Evolutionary conservation across 2,888 invertebrate genomes (phyloP).

Genomic region (Dendrolimus houi): DNA sequence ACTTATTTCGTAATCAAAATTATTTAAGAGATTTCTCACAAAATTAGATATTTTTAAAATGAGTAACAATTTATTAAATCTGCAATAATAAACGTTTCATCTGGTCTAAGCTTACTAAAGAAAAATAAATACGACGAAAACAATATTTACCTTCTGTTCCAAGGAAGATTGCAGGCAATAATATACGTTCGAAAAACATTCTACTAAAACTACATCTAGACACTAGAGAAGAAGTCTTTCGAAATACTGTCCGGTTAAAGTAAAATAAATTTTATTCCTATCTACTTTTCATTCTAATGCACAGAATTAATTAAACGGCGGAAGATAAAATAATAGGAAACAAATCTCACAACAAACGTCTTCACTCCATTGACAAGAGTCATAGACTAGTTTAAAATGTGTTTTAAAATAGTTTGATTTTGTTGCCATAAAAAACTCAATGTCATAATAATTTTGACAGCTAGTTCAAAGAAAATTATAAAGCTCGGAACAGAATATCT

Average conservation of each 20-base stretch:
- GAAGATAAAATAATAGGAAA: conserved; percentile 67
- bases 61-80: too few species aligned
- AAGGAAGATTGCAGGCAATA: conserved; percentile 63
- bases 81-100: too few species aligned
- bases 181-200: conserved; percentile 66
- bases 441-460: too few species aligned
- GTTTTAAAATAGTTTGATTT: too few species aligned
- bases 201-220: conserved; percentile 61
- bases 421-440: too few species aligned
- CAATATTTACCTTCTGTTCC: conserved; percentile 62
- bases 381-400: conserved; percentile 49
- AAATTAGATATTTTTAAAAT: too few species aligned
- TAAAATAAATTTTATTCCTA: conserved; percentile 52
- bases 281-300: conserved; percentile 59
- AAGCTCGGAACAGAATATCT: too few species aligned
- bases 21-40: too few species aligned
- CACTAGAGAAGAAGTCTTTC: conserved; percentile 39
- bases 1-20: too few species aligned
- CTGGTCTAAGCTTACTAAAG: neutral
- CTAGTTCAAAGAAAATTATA: too few species aligned
- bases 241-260: conserved; percentile 44
- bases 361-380: conserved; percentile 52
- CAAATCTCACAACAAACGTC: conserved; percentile 65
- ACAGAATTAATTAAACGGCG: conserved; percentile 55
- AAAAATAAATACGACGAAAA: neutral